Evolutionary conservation across 2,113 vertebrate species (phyloP).

Genomic region (Empidonax alnorum): DNA sequence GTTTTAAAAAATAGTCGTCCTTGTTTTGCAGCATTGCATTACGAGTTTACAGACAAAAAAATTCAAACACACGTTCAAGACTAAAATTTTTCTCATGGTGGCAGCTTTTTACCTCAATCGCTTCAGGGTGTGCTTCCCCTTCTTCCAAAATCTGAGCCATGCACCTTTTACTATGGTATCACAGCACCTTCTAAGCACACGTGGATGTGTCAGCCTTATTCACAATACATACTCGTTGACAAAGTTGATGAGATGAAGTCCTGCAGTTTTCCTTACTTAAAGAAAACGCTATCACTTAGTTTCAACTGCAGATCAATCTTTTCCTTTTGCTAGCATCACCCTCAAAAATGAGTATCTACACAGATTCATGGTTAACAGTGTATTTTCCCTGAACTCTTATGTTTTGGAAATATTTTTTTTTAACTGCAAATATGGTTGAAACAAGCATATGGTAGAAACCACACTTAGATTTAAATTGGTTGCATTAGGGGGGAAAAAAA

Average conservation of each 20-base stretch:
- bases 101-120: background rate
- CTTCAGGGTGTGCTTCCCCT: background rate
- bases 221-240: background rate
- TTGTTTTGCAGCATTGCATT: background rate
- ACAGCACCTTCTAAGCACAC: background rate
- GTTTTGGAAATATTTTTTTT: slow-evolving; percentile 73
- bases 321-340: background rate
- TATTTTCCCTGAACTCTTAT: slow-evolving; percentile 63
- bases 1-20: background rate
- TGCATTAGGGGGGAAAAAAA: slow-evolving; percentile 26
- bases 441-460: slow-evolving; percentile 78
- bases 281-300: background rate
- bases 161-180: background rate
- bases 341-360: slow-evolving; percentile 4
- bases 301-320: background rate
- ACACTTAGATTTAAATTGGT: slow-evolving; percentile 75
- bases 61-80: background rate
- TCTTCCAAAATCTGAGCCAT: background rate
- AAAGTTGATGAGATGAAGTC: background rate
- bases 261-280: background rate
- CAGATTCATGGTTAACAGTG: slow-evolving; percentile 45
- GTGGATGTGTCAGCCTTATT: background rate
- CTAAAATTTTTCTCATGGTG: background rate
- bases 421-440: slow-evolving; percentile 62
- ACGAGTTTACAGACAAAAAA: background rate